Percentiles rank a stretch among this genome's conserved stretches.
phyloP scores from a whole-genome alignment of 2,888 invertebrate genomes.

The Electrophaes corylata region DNA sequence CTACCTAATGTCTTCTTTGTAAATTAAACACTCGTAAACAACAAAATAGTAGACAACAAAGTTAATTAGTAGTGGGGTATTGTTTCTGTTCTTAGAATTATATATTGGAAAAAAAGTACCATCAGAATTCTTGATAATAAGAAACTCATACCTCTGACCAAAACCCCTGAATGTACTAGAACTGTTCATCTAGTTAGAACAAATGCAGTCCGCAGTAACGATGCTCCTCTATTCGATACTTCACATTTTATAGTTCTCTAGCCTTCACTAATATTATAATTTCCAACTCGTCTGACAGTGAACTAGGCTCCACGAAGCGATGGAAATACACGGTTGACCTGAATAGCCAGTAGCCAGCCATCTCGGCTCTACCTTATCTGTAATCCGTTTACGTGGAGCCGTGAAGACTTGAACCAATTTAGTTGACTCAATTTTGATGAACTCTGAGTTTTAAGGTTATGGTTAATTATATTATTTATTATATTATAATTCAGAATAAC shows the following conservation, averaged over 20 bases:
- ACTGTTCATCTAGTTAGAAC: too few species aligned
- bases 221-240: not conserved
- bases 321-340: conserved; percentile 40
- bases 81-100: not conserved
- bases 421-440: conserved; percentile 18
- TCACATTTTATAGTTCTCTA: not conserved
- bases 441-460: not conserved
- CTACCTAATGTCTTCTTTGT: not conserved
- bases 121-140: too few species aligned
- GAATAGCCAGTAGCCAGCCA: too few species aligned
- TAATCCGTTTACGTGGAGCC: conserved; percentile 38
- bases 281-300: conserved; percentile 26
- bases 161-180: too few species aligned
- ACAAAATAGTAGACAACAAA: not conserved
- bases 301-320: conserved; percentile 30
- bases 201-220: not conserved
- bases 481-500: not conserved
- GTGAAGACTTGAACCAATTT: conserved; percentile 35
- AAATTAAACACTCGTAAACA: not conserved
- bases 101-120: not conserved
- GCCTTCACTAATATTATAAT: not conserved
- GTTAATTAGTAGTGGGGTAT: not conserved
- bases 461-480: not conserved
- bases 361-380: conserved; percentile 25
- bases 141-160: too few species aligned